phyloP scores from a whole-genome alignment of 2,113 vertebrate genomes.

The Triplophysa siluroides region DNA sequence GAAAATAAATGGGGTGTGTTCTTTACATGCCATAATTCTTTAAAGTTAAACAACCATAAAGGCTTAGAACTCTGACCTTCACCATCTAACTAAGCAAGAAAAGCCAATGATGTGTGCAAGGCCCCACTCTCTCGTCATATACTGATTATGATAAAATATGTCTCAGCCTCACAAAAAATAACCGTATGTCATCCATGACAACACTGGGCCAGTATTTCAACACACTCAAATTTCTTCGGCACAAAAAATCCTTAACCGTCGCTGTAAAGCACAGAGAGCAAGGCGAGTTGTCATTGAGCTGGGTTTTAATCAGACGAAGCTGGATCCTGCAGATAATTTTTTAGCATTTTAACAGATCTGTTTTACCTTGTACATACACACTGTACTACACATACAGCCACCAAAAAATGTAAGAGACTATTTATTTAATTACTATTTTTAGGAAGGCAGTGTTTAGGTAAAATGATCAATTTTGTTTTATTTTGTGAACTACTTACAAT shows the following conservation, averaged over 20 bases:
- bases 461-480: no score
- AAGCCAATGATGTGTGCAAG: constrained; percentile 95
- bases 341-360: background rate
- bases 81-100: constrained; percentile 89
- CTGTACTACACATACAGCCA: background rate
- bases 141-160: constrained; percentile 95
- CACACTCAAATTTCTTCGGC: constrained; percentile 86
- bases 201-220: constrained; percentile 81
- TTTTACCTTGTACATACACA: background rate
- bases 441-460: no score
- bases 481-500: no score
- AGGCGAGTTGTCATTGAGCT: background rate
- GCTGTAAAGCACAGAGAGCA: constrained; percentile 78
- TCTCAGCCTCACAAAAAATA: constrained; percentile 79
- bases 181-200: constrained; percentile 84
- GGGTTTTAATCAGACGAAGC: background rate
- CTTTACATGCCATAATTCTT: constrained; percentile 72
- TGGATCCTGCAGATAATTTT: background rate
- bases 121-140: constrained; percentile 75
- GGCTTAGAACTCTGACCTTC: constrained; percentile 95
- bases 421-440: no score
- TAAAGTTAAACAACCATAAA: constrained; percentile 87
- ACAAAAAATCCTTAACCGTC: constrained; percentile 87
- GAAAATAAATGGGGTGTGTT: constrained; percentile 56
- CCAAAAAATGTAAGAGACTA: background rate